phyloP scores from a whole-genome alignment of 2,888 invertebrate species.

The Pollenia griseotomentosa region DNA sequence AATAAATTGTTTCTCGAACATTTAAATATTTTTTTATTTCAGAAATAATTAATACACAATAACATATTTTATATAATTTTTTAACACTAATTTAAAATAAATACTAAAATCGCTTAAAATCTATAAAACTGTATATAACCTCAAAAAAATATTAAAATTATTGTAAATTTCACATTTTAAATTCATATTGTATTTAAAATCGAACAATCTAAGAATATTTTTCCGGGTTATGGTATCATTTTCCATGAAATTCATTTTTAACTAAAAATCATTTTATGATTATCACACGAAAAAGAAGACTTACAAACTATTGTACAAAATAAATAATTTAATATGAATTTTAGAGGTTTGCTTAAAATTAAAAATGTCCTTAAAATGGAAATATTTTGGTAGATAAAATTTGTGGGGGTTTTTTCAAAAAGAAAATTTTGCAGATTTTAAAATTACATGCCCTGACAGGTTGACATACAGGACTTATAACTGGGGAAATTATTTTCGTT shows the following conservation, averaged over 20 bases:
- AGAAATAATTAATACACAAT: not conserved
- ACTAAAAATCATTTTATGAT: constrained; percentile 47
- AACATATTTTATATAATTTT: not conserved
- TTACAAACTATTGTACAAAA: constrained; percentile 25
- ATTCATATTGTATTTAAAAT: not conserved
- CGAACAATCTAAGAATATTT: constrained; percentile 27
- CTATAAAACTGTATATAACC: constrained; percentile 9
- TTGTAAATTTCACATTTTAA: constrained; percentile 1
- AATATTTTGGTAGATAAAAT: constrained; percentile 56
- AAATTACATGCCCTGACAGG: constrained; percentile 84
- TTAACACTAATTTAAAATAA: constrained; percentile 42
- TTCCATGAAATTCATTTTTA: constrained; percentile 17
- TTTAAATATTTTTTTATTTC: constrained; percentile 6
- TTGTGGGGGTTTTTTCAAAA: constrained; percentile 13
- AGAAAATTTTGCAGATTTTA: not conserved
- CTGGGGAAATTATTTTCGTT: constrained; percentile 86
- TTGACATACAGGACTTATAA: constrained; percentile 84
- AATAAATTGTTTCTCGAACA: not conserved
- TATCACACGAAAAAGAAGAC: constrained; percentile 52
- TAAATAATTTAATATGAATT: constrained; percentile 51
- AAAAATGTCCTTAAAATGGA: constrained; percentile 44
- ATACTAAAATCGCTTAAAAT: constrained; percentile 11
- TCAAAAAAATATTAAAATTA: constrained; percentile 45
- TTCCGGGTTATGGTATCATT: constrained; percentile 1
- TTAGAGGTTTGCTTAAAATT: constrained; percentile 2